Evolutionary conservation across 2,797 vertebrate genomes (phyloP).

Genomic region (Ctenopoma kingsleyae): DNA sequence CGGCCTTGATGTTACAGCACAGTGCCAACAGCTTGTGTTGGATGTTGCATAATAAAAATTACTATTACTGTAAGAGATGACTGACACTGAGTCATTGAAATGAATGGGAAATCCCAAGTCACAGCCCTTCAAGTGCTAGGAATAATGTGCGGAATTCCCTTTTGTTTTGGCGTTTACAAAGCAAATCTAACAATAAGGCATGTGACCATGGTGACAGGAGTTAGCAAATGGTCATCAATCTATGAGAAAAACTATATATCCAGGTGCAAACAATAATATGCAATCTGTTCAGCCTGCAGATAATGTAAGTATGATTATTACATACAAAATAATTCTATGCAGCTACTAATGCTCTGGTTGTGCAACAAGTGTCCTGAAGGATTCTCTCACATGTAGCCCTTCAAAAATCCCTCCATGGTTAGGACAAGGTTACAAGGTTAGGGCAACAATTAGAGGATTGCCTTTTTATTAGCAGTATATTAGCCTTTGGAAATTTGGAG

Average conservation of each 20-base stretch:
- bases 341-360: slow-evolving; percentile 43
- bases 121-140: slow-evolving; percentile 51
- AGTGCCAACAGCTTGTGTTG: slow-evolving; percentile 6
- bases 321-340: neutral
- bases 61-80: slow-evolving; percentile 47
- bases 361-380: slow-evolving; percentile 29
- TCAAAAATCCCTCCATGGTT: slow-evolving; percentile 50
- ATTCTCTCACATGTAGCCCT: slow-evolving; percentile 45
- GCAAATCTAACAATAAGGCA: slow-evolving; percentile 67
- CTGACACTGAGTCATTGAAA: slow-evolving; percentile 33
- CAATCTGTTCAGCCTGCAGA: neutral
- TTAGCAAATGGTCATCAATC: slow-evolving; percentile 5
- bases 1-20: slow-evolving; percentile 10
- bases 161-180: slow-evolving; percentile 57
- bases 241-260: slow-evolving; percentile 37
- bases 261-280: neutral
- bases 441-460: slow-evolving; percentile 74
- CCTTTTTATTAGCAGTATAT: slow-evolving; percentile 78
- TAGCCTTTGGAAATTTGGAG: slow-evolving; percentile 70
- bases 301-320: neutral
- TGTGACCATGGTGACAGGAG: slow-evolving; percentile 30
- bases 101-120: slow-evolving; percentile 65
- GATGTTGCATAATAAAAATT: slow-evolving; percentile 42
- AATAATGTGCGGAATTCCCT: slow-evolving; percentile 83
- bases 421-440: slow-evolving; percentile 69